Evolutionary conservation across 2,888 invertebrate species (phyloP).

Genomic region (Mythimna albipuncta): DNA sequence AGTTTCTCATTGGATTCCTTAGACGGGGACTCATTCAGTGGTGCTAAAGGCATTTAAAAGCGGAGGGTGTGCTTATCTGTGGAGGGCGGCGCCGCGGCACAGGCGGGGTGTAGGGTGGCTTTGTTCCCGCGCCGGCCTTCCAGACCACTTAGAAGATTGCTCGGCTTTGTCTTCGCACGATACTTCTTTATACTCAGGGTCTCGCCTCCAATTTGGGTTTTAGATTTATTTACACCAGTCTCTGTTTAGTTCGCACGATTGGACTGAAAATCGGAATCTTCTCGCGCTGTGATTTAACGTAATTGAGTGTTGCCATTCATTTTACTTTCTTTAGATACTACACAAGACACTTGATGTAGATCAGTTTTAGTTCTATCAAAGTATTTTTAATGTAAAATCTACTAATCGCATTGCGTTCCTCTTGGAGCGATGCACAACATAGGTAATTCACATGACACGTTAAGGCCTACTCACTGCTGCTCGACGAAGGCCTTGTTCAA

Average conservation of each 20-base stretch:
- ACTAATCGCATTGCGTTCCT: slow-evolving; percentile 7
- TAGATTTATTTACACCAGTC: slow-evolving; percentile 74
- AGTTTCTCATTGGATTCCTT: slow-evolving; percentile 75
- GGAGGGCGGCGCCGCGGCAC: slow-evolving; percentile 66
- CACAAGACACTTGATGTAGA: slow-evolving; percentile 23
- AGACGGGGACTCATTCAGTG: slow-evolving; percentile 76
- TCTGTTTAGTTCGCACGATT: slow-evolving; percentile 67
- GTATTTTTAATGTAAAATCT: slow-evolving; percentile 9
- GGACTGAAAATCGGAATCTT: slow-evolving; percentile 56
- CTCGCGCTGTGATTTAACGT: slow-evolving; percentile 53
- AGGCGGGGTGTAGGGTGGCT: slow-evolving; percentile 73
- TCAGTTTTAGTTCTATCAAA: background rate
- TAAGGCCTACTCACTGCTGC: slow-evolving; percentile 53
- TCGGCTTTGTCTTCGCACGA: slow-evolving; percentile 84
- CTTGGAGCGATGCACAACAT: slow-evolving; percentile 65
- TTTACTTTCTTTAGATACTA: slow-evolving; percentile 24
- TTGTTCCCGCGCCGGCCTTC: slow-evolving; percentile 81
- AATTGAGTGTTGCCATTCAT: slow-evolving; percentile 51
- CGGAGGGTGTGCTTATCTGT: slow-evolving; percentile 83
- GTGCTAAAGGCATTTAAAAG: slow-evolving; percentile 82
- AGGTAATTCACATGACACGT: slow-evolving; percentile 73
- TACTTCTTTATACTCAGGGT: slow-evolving; percentile 80
- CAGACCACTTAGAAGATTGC: slow-evolving; percentile 89
- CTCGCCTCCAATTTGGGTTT: slow-evolving; percentile 80
- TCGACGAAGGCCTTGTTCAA: slow-evolving; percentile 77